Percentiles rank a stretch among this genome's conserved stretches.
Evolutionary conservation across 2,888 invertebrate genomes (phyloP).

Genomic region (Parthenolecanium corni): DNA sequence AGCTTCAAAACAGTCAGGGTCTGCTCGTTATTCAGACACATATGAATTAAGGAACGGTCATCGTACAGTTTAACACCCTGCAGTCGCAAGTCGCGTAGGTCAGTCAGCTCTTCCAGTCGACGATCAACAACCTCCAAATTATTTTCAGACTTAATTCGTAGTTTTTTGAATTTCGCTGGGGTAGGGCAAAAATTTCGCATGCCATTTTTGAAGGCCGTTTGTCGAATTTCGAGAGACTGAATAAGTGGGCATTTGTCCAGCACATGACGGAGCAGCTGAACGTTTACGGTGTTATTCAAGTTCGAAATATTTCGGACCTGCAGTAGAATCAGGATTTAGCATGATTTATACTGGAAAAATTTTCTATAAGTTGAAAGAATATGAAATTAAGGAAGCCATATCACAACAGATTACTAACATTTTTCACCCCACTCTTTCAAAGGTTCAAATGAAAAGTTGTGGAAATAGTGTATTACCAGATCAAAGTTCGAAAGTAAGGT

Average conservation of each 20-base stretch:
- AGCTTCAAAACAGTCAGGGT: slow-evolving; percentile 14
- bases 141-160: slow-evolving; percentile 15
- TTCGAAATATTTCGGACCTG: slow-evolving; percentile 15
- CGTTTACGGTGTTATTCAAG: slow-evolving; percentile 16
- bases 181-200: slow-evolving; percentile 11
- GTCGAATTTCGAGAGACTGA: not conserved
- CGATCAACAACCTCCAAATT: slow-evolving; percentile 10
- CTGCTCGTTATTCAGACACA: slow-evolving; percentile 10
- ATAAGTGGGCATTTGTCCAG: slow-evolving; percentile 1
- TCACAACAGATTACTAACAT: too few relatives aligned
- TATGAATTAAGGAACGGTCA: not conserved
- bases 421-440: too few relatives aligned
- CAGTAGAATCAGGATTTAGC: not conserved
- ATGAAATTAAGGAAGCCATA: too few relatives aligned
- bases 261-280: slow-evolving; percentile 3
- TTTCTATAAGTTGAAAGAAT: too few relatives aligned
- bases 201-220: slow-evolving; percentile 12
- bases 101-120: slow-evolving; percentile 3
- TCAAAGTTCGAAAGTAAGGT: too few relatives aligned
- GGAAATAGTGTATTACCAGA: too few relatives aligned
- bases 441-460: too few relatives aligned
- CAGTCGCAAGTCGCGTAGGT: not conserved
- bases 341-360: too few relatives aligned
- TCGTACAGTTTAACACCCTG: slow-evolving; percentile 16
- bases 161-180: not conserved